These are phyloP conservation scores for Amblyjoppa fuscipennis DNA, from an alignment of 2,888 invertebrate species.

Conservation along the genomic window DNA sequence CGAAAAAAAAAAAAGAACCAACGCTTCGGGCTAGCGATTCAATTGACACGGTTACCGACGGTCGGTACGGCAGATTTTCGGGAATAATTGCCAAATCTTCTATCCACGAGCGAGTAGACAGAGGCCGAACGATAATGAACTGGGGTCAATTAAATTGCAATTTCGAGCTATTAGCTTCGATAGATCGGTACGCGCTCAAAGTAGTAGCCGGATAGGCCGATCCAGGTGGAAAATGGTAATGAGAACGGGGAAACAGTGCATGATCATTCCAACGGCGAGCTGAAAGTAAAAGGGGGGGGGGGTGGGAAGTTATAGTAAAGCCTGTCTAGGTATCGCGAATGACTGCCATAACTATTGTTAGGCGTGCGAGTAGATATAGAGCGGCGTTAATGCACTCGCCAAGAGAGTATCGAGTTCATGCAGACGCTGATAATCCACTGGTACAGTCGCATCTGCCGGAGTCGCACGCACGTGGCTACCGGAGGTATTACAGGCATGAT, in stretches of 20 bases:
- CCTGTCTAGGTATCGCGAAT: conserved; percentile 29
- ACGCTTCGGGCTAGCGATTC: background rate
- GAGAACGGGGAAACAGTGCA: conserved; percentile 30
- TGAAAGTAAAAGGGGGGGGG: background rate
- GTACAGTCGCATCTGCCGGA: conserved; percentile 61
- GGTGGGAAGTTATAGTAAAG: background rate
- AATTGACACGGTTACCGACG: background rate
- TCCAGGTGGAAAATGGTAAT: conserved; percentile 48
- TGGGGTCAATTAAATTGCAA: conserved; percentile 42
- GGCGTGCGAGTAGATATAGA: background rate
- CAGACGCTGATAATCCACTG: conserved; percentile 61
- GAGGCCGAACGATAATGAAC: background rate
- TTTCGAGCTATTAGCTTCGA: conserved; percentile 41
- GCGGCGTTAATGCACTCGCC: conserved; percentile 44
- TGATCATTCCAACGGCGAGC: conserved; percentile 33
- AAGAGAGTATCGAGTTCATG: conserved; percentile 56
- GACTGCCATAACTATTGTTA: conserved; percentile 40
- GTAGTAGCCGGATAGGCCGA: conserved; percentile 16
- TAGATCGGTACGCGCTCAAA: conserved; percentile 24
- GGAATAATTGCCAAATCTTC: background rate
- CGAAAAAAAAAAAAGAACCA: conserved; percentile 1
- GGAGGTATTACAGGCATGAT: conserved; percentile 67
- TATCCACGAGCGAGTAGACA: background rate
- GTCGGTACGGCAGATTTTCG: background rate
- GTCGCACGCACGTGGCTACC: conserved; percentile 59